A percentile compares a stretch with the other conserved stretches of the same genome.
phyloP scores from a whole-genome alignment of 30 jellyfish, hydroid and myxozoan species.

The Hydractinia symbiolongicarpus region DNA sequence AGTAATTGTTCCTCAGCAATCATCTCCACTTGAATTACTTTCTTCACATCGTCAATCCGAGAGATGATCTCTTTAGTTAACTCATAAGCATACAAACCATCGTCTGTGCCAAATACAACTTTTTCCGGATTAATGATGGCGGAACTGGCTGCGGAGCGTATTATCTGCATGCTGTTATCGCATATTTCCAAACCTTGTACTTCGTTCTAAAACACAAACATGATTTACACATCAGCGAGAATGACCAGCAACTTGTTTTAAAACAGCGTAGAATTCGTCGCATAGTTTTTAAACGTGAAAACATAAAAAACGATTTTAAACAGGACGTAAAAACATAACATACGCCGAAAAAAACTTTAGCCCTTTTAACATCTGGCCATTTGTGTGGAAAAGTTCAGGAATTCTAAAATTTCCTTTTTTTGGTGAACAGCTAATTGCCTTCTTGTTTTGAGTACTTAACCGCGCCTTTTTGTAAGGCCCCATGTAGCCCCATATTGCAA shows the following conservation, averaged over 20 bases:
- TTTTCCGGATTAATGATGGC: slow-evolving; percentile 77
- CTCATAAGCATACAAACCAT: slow-evolving; percentile 73
- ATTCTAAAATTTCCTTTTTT: too few species aligned
- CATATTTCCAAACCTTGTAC: slow-evolving; percentile 50
- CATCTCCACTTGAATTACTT: slow-evolving; percentile 84
- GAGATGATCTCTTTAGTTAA: slow-evolving; percentile 55
- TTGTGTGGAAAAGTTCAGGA: too few species aligned
- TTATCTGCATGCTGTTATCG: slow-evolving; percentile 55
- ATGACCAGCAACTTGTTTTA: too few species aligned
- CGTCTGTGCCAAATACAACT: slow-evolving; percentile 90
- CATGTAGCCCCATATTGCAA: too few species aligned
- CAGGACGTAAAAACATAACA: neutral
- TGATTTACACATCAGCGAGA: too few species aligned
- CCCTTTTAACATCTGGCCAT: too few species aligned
- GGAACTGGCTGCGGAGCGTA: slow-evolving; percentile 72
- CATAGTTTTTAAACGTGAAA: neutral
- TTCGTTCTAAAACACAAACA: neutral
- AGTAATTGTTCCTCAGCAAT: slow-evolving; percentile 80
- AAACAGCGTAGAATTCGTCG: neutral
- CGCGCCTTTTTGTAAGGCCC: too few species aligned
- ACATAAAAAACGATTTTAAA: neutral
- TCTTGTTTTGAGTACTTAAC: too few species aligned
- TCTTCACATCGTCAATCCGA: slow-evolving; percentile 81
- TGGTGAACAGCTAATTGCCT: too few species aligned
- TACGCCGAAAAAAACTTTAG: too few species aligned